Evolutionary conservation across 2,113 vertebrate species (phyloP), one percentile per base, ranked within the genome.

Genomic region (Ariopsis seemanni): DNA sequence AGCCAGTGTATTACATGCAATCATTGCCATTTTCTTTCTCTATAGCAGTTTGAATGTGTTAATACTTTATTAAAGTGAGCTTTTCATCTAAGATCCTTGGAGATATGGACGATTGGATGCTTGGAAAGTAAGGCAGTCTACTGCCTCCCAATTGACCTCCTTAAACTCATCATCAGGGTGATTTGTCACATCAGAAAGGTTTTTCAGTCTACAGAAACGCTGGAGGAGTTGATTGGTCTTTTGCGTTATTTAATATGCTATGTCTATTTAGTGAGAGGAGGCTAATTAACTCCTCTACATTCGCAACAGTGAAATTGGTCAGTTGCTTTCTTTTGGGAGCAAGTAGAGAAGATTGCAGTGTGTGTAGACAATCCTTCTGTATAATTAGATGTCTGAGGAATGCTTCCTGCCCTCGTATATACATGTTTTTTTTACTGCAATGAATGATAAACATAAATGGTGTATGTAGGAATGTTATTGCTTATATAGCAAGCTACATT

Each of bases 211-310:
- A n/a, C 25, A 30, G 27, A 63, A 74, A 84, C 30, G 60, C 83
- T 74, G 72, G 58, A 87, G 72, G 77, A 80, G 74, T 83, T 80
- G 42, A 88, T 84, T 90, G 71, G 86, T 75, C 69, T 74, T 86
- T 79, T 84, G 84, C 67, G 27, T 55, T 86, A 78, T 75, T 80
- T 87, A 90, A 85, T 86, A 82, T 86, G 87, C 78, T 79, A 82
- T 86, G 80, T 88, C 65, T 84, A 82, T 90, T 86, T 88, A 86
- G 87, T 81, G 74, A 14, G 57, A 72, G 57, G 89, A 81, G 84
- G 58, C 72, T 90, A 88, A 90, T 90, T 88, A 90, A 69, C 87
- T 88, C 69, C 72, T 82, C 52, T 58, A 83, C 71, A 60, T 85
- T 89, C 57, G 65, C 82, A 57, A 77, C 12, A 55, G 52, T 62